Evolutionary conservation across 2,113 vertebrate species (phyloP).

Genomic region (Engystomops pustulosus): DNA sequence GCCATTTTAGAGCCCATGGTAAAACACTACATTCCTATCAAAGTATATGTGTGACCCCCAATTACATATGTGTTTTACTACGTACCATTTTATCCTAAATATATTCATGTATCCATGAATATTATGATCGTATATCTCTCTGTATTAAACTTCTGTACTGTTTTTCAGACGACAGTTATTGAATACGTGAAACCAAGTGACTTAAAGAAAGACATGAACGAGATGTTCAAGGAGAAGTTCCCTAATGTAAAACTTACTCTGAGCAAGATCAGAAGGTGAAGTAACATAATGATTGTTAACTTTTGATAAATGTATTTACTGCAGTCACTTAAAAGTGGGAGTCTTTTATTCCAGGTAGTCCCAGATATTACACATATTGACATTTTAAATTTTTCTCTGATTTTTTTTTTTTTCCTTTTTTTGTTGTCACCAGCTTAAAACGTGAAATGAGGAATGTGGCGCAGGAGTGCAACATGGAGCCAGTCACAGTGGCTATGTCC

Average conservation of each 20-base stretch:
- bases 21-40: too few species aligned
- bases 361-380: too few species aligned
- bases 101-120: too few species aligned
- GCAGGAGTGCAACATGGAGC: constrained; percentile 88
- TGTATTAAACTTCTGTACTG: not conserved
- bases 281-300: not conserved
- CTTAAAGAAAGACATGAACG: constrained; percentile 99
- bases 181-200: constrained; percentile 97
- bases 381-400: too few species aligned
- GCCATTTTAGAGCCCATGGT: too few species aligned
- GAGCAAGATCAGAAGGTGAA: constrained; percentile 96
- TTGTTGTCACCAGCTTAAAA: constrained; percentile 80
- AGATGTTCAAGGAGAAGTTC: constrained; percentile 96
- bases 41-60: too few species aligned
- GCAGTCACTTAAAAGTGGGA: too few species aligned
- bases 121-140: too few species aligned
- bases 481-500: constrained; percentile 91
- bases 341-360: too few species aligned
- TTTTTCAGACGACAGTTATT: constrained; percentile 92
- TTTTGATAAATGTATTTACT: not conserved
- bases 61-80: too few species aligned
- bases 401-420: not conserved
- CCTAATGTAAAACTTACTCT: constrained; percentile 93
- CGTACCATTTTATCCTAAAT: too few species aligned
- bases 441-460: constrained; percentile 89